These are phyloP conservation scores for Lanistes nyassanus DNA, from an alignment of 1,140 invertebrate genomes.

Conservation along the genomic window DNA sequence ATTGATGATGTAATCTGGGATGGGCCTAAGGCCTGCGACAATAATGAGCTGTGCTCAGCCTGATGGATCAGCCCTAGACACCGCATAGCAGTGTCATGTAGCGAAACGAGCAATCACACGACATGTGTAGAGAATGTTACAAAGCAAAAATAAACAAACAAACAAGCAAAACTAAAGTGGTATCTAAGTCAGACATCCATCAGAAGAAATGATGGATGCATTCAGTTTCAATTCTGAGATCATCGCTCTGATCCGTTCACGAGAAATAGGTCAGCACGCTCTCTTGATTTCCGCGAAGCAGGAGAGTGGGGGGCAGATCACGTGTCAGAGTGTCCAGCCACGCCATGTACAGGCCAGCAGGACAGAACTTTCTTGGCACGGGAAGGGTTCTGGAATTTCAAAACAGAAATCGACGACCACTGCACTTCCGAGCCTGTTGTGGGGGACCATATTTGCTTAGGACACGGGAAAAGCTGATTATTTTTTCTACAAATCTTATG, in stretches of 20 bases:
- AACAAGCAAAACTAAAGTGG: too few relatives aligned
- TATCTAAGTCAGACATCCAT: background rate
- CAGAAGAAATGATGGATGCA: background rate
- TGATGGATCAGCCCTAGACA: background rate
- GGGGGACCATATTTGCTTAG: too few relatives aligned
- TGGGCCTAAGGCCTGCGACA: too few relatives aligned
- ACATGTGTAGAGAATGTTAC: too few relatives aligned
- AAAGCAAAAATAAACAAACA: too few relatives aligned
- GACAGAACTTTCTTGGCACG: conserved; percentile 88
- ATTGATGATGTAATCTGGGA: too few relatives aligned
- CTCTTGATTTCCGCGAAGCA: conserved; percentile 91
- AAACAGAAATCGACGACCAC: background rate
- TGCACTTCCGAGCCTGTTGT: too few relatives aligned
- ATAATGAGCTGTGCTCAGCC: too few relatives aligned
- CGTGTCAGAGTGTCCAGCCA: conserved; percentile 91
- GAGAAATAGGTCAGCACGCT: conserved; percentile 96
- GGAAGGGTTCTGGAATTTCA: conserved; percentile 84
- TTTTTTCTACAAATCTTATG: too few relatives aligned
- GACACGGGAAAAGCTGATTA: too few relatives aligned
- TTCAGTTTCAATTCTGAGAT: background rate
- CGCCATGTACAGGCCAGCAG: conserved; percentile 92
- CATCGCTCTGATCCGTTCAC: too few relatives aligned
- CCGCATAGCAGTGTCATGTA: background rate
- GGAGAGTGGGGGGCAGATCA: conserved; percentile 88
- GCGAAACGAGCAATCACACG: too few relatives aligned